Percentiles rank a stretch among this genome's conserved stretches.
Conservation (phyloP, 2,888 invertebrate species). For the Cheilosia vernalis region DNA sequence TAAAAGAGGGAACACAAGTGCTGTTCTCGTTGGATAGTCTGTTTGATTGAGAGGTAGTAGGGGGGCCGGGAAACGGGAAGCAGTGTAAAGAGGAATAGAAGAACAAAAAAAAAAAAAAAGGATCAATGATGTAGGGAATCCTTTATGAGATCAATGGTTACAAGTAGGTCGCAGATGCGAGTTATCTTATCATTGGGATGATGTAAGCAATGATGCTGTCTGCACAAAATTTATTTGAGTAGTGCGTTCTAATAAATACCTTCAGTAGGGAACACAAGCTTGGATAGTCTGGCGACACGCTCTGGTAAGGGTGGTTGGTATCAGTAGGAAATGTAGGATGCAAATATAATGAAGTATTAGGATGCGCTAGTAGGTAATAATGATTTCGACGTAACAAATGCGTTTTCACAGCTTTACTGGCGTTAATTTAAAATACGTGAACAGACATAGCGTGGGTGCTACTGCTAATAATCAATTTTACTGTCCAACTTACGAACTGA, state of each 20-base stretch:
- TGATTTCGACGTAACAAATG: background rate
- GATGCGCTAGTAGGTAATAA: constrained; percentile 4
- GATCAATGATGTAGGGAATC: constrained; percentile 53
- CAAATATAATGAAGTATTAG: background rate
- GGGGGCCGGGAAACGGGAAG: constrained; percentile 1
- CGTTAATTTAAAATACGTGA: too few species aligned
- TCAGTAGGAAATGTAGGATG: constrained; percentile 8
- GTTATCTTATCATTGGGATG: background rate
- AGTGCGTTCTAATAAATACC: constrained; percentile 3
- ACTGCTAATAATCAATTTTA: too few species aligned
- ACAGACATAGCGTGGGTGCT: too few species aligned
- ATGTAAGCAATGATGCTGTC: background rate
- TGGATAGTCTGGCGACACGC: too few species aligned
- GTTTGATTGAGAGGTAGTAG: background rate
- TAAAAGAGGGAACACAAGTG: constrained; percentile 58
- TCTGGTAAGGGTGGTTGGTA: background rate
- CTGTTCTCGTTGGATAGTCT: constrained; percentile 44
- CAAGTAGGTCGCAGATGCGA: constrained; percentile 4
- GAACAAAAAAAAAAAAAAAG: too few species aligned
- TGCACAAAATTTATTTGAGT: background rate
- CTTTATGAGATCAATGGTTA: constrained; percentile 51
- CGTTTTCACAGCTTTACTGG: background rate
- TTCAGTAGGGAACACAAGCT: background rate
- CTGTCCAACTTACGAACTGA: too few species aligned
- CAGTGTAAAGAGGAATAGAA: constrained; percentile 14